Percentiles rank a stretch among this genome's conserved stretches.
These are phyloP conservation scores for Loxodonta africana DNA, from an alignment of 2,113 vertebrate genomes.

Conservation along the genomic window DNA sequence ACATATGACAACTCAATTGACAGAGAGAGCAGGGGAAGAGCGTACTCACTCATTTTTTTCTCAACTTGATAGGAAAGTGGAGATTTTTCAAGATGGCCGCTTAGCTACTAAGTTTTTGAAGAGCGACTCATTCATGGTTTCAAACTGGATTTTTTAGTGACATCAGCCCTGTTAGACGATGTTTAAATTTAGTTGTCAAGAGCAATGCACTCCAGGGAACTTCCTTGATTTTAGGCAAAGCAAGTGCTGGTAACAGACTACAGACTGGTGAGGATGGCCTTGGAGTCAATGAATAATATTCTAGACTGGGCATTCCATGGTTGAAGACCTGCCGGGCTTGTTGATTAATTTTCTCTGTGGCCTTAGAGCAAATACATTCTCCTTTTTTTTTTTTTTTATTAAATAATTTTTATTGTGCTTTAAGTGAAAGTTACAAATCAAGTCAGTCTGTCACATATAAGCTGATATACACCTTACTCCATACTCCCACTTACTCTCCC, in stretches of 20 bases:
- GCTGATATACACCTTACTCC: no score
- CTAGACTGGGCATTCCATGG: neutral
- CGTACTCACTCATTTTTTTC: neutral
- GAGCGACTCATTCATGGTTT: neutral
- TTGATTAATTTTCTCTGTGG: neutral
- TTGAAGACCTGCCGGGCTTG: neutral
- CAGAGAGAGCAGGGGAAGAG: neutral
- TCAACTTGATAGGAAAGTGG: neutral
- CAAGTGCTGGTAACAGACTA: neutral
- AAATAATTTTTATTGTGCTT: no score
- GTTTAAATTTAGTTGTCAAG: neutral
- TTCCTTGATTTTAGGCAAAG: neutral
- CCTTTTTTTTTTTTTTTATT: neutral
- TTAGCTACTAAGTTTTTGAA: neutral
- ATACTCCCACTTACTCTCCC: no score
- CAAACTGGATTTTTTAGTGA: conserved; percentile 5
- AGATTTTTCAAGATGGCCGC: neutral
- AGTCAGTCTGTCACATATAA: no score
- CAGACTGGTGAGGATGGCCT: neutral
- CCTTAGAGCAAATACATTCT: neutral
- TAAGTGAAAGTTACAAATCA: no score
- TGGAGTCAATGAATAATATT: neutral
- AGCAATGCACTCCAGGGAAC: neutral
- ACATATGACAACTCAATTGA: neutral
- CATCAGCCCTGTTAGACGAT: neutral